Base-by-base conservation (phyloP, 2,113 vertebrate genomes). In the Xenus cinereus region DNA sequence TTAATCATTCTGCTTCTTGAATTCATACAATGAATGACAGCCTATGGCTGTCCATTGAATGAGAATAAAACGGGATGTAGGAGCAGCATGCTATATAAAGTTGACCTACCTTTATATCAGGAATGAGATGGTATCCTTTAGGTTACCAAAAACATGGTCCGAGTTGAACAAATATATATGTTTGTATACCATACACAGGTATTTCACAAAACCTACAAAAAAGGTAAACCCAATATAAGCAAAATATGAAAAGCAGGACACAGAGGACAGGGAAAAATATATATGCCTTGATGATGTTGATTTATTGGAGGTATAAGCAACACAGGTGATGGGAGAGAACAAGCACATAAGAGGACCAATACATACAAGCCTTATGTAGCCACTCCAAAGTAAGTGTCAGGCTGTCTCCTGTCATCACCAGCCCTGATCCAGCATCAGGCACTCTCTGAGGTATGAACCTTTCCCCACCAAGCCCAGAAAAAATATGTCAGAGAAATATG, bases 401-500 rank as follows among this genome's bases (percentile, higher is more conserved):
- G 56, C 35, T 75, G 60, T 54, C 50, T 89, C 30, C 62, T 93
- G 57, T 83, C 62, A 64, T 54, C 1, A 0, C 69, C 63, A 87
- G 62, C 22, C 30, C 84, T 56, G 60, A 82, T 39, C 32, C 81
- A 57, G 41, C 19, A 46, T n/a, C 24, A 37, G n/a, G 45, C 11
- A 17, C 19, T 37, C 35, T 57, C 69, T 26, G 9, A 93, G 63
- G 35, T 41, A 66, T 41, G 62, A 87, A 66, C 32, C 17, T 28
- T 76, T 80, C 84, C 66, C 53, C 48, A 64, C 45, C 50, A 89
- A 96, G 84, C 81, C 93, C 71, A 73, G 57, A 59, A 91, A 76
- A 73, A 93, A 20, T 14, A 68, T 50, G 81, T 59, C 48, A 84
- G 51, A 89, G 54, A 90, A 95, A 77, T 86, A 86, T 30, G 87